Percentiles rank a stretch among this genome's conserved stretches.
These are phyloP conservation scores for Tenthredo mesomela DNA, from an alignment of 2,888 invertebrate genomes.

Conservation along the genomic window DNA sequence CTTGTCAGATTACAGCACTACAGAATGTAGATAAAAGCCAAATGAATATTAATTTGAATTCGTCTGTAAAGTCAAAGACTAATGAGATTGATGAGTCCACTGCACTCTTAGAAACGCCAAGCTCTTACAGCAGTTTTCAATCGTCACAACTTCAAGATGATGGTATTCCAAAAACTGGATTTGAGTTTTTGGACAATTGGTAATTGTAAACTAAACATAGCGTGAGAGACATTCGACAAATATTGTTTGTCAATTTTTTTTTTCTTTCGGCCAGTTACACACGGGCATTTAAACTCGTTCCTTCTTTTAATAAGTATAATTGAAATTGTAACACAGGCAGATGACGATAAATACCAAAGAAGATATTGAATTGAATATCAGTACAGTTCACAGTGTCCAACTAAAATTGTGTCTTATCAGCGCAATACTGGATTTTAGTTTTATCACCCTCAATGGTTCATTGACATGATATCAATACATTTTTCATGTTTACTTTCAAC, in stretches of 20 bases:
- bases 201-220: constrained; percentile 66
- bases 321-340: not conserved
- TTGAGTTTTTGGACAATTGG: constrained; percentile 81
- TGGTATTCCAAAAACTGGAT: constrained; percentile 80
- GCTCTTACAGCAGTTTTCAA: constrained; percentile 73
- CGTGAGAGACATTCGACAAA: not conserved
- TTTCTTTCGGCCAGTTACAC: constrained; percentile 19
- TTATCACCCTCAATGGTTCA: not conserved
- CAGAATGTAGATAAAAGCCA: constrained; percentile 65
- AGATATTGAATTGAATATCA: constrained; percentile 4
- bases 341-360: not conserved
- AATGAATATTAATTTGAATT: constrained; percentile 68
- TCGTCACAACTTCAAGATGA: constrained; percentile 72
- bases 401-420: not conserved
- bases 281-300: not conserved
- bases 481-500: not conserved
- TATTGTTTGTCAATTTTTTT: not conserved
- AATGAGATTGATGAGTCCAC: constrained; percentile 72
- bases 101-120: constrained; percentile 73
- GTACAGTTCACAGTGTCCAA: not conserved
- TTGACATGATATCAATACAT: not conserved
- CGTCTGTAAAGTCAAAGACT: constrained; percentile 67
- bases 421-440: not conserved
- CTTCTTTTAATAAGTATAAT: not conserved
- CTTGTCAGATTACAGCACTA: constrained; percentile 52